Evolutionary conservation across 2,113 vertebrate genomes (phyloP).

Genomic region (Beaufortia kweichowensis): DNA sequence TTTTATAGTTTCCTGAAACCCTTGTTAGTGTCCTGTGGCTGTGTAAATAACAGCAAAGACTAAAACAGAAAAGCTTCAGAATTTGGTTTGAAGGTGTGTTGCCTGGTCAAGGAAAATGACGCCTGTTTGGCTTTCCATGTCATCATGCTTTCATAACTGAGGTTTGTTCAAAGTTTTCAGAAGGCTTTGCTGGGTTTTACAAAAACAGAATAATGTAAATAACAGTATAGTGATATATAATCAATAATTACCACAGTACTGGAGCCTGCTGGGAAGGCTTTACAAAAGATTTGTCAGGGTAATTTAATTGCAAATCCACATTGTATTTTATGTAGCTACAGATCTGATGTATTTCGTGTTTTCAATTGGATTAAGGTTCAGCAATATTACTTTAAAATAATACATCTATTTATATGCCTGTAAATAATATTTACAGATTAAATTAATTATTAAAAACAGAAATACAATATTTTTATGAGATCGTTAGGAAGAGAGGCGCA

Average conservation of each 20-base stretch:
- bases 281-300: neutral
- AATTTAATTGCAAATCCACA: neutral
- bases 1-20: constrained; percentile 7
- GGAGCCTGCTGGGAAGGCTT: neutral
- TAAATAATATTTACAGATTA: neutral
- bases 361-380: neutral
- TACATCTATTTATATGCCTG: neutral
- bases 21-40: constrained; percentile 9
- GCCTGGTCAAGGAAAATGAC: constrained; percentile 56
- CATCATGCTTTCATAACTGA: constrained; percentile 42
- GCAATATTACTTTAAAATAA: neutral
- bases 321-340: neutral
- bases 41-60: constrained; percentile 7
- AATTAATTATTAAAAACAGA: neutral
- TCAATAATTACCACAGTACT: neutral
- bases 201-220: neutral
- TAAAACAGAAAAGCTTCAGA: constrained; percentile 46
- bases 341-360: neutral
- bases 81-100: constrained; percentile 46
- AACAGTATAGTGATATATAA: neutral
- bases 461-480: neutral
- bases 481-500: no score
- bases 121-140: constrained; percentile 61
- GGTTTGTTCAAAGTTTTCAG: constrained; percentile 45
- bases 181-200: constrained; percentile 35